Percentiles rank a stretch among this genome's conserved stretches.
These are phyloP conservation scores for Chymomyza fuscimana DNA, from an alignment of 2,888 invertebrate species.

Conservation along the genomic window DNA sequence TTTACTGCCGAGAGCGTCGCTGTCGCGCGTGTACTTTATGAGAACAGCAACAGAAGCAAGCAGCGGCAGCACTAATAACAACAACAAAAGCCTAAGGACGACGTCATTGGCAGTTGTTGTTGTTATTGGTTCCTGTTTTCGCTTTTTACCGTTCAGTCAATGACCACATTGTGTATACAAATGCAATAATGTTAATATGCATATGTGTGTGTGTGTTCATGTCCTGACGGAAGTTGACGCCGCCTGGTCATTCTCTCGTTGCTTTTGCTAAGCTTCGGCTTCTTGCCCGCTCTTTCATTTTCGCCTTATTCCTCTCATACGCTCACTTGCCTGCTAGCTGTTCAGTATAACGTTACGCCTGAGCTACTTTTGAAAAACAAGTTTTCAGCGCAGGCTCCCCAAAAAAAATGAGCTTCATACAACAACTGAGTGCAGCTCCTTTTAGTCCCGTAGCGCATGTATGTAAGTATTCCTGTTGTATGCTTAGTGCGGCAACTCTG, in stretches of 20 bases:
- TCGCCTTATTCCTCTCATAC: neutral
- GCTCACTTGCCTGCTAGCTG: neutral
- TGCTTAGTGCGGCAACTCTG: constrained; percentile 49
- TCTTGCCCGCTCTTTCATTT: neutral
- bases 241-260: constrained; percentile 70
- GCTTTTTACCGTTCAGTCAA: constrained; percentile 75
- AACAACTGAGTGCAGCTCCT: constrained; percentile 14
- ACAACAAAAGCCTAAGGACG: constrained; percentile 48
- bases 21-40: constrained; percentile 22
- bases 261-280: constrained; percentile 58
- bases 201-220: constrained; percentile 36
- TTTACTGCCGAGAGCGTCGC: neutral
- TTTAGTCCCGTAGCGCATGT: constrained; percentile 43
- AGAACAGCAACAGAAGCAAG: constrained; percentile 7
- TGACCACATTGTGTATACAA: constrained; percentile 73
- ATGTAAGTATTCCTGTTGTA: constrained; percentile 29
- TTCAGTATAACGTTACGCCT: constrained; percentile 39
- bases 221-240: constrained; percentile 73
- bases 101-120: constrained; percentile 61
- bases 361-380: constrained; percentile 60
- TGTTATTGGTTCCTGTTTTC: constrained; percentile 67
- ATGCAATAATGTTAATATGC: constrained; percentile 22
- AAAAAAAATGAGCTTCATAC: constrained; percentile 50
- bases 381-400: constrained; percentile 46
- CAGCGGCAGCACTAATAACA: constrained; percentile 21